These are phyloP conservation scores for Theodoxus fluviatilis DNA, from an alignment of 2,888 invertebrate genomes.

Conservation along the genomic window DNA sequence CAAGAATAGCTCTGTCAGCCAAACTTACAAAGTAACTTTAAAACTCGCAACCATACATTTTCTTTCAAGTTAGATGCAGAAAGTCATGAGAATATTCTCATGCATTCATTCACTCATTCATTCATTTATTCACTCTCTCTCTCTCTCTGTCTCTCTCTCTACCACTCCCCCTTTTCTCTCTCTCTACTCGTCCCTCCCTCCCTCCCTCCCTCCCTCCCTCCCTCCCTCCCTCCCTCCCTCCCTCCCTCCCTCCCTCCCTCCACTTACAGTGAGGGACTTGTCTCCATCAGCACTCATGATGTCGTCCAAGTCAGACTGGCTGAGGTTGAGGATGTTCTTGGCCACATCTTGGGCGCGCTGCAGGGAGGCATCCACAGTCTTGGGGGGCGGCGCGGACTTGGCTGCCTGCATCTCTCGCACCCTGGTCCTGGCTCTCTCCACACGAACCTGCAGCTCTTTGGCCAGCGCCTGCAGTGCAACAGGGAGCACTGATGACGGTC, in stretches of 20 bases:
- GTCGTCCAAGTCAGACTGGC: constrained; percentile 61
- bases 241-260: background rate
- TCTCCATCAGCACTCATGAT: constrained; percentile 59
- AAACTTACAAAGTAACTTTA: too few species aligned
- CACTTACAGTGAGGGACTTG: constrained; percentile 30
- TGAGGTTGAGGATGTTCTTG: constrained; percentile 61
- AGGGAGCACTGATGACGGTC: too few species aligned
- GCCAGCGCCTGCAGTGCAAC: constrained; percentile 54
- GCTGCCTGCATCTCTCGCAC: constrained; percentile 38
- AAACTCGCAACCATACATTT: too few species aligned
- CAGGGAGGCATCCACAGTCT: constrained; percentile 41
- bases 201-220: constrained; percentile 27
- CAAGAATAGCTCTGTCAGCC: too few species aligned
- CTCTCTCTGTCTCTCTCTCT: too few species aligned
- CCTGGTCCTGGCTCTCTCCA: constrained; percentile 44
- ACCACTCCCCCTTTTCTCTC: constrained; percentile 32
- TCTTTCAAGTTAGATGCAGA: too few species aligned
- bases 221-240: constrained; percentile 28
- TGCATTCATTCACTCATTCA: too few species aligned
- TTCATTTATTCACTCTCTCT: too few species aligned
- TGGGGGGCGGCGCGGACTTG: constrained; percentile 25
- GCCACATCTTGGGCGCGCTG: constrained; percentile 57
- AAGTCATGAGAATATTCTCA: too few species aligned
- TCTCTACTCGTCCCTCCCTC: constrained; percentile 29
- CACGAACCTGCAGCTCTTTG: constrained; percentile 46